Base-by-base conservation (phyloP, 2,888 invertebrate species). In the Drosophila meridiana region DNA sequence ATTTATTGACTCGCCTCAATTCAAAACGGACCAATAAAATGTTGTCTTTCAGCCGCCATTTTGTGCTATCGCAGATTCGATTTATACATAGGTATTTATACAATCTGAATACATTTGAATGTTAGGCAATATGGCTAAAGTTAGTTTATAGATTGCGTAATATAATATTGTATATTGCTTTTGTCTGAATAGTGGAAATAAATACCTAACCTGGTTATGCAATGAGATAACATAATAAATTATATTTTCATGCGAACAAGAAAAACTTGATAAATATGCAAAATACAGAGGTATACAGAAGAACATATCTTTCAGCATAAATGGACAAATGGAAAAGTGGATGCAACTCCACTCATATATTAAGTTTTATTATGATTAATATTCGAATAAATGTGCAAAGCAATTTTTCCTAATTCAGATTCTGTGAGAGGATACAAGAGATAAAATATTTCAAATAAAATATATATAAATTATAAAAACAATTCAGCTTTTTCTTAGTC, bases 1-100 rank as follows among this genome's bases (percentile, higher is more conserved):
- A 58, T 61, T 30, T 47, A 40, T 52, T 47, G 30, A 67, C n/a
- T 40, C 57, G 48, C 43, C 56, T 47, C 13, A 62, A 66, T 57
- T 55, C 8, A 3, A 55, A 55, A 43, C 68, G 58, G 53, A 60
- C 80, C 78, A 78, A 78, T 78, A 56, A 65, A 60, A 61, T 42
- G n/a, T 42, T n/a, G 20, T 26, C 3, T 45, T 11, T 11, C 42
- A 14, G 1, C 14, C 72, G 68, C 80, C 80, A 78, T 79, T 79
- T 78, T 78, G 28, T 42, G 2, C 4, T 38, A 13, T 11, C 13
- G 4, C 4, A 13, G 4, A 38, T 14, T 4, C 13, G 30, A 36
- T 34, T 53, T 36, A 7, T 36, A 32, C 6, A 38, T 34, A 5
- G 4, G 14, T 57, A 2, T 26, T 52, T 38, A 28, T 9, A 32